Evolutionary conservation across 2,888 invertebrate species (phyloP), one percentile per base, ranked within the genome.

Genomic region (Bruchidius siliquastri): DNA sequence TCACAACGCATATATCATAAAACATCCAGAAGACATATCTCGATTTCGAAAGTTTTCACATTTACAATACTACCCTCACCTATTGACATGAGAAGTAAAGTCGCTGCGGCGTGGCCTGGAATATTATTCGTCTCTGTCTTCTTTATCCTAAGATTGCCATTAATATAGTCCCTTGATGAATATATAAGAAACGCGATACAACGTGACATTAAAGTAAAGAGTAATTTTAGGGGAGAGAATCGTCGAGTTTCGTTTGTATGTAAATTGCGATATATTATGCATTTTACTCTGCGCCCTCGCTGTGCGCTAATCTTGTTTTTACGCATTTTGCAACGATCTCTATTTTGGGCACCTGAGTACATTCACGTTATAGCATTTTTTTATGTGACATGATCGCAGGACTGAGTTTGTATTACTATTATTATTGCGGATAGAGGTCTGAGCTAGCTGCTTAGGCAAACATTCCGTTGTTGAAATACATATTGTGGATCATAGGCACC

Each of bases 161-260:
- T 84, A 84, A 84, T 84, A 84, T 84, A 84, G 85, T 84, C 84
- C 84, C 84, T 84, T 85, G 85, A 85, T 85, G 85, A 85, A 85
- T 85, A 84, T 85, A 84, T 84, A 84, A 85, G 85, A 85, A 85
- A 85, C 82, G 82, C 84, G 85, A 85, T 84, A 85, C 84, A 84
- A 84, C 84, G 83, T 84, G 85, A 85, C 85, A 84, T 84, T 84
- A 84, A 84, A 82, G 83, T 81, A 81, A 83, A 84, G 84, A 84
- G 84, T 82, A 82, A 82, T 79, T 85, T 84, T 83, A 85, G 85
- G 85, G 84, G 84, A 83, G 84, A 13, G 68, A 21, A 4, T 21
- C 68, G 49, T 49, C 13, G 82, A 80, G 81, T 78, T 76, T 72
- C 83, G 83, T 83, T 84, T 83, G 78, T 81, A 82, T 82, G 82